Conservation (phyloP, 2,888 invertebrate species). For the Herminia tarsipennalis region DNA sequence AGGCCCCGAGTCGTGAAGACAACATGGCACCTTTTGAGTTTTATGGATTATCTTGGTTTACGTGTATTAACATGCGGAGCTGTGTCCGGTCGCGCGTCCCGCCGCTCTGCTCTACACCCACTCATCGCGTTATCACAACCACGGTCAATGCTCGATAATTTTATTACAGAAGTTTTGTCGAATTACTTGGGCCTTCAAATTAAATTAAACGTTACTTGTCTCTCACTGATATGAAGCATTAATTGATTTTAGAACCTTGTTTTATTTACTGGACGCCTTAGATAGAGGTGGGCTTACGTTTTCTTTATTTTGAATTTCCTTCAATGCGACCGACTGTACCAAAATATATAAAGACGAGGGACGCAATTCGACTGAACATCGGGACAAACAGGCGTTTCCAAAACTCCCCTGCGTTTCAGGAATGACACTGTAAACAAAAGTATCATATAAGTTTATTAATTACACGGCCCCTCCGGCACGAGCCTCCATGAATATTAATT, state of each 20-base stretch:
- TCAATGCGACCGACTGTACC: conserved; percentile 17
- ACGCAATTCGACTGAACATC: conserved; percentile 39
- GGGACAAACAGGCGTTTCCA: conserved; percentile 53
- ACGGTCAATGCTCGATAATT: conserved; percentile 83
- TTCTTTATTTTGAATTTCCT: conserved; percentile 20
- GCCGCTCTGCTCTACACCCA: conserved; percentile 56
- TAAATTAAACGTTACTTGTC: conserved; percentile 82
- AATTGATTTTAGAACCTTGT: conserved; percentile 48
- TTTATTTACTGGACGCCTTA: conserved; percentile 24
- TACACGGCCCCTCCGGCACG: conserved; percentile 82
- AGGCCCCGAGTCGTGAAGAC: conserved; percentile 67
- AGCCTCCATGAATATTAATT: conserved; percentile 85
- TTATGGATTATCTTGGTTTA: conserved; percentile 81
- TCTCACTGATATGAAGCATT: conserved; percentile 67
- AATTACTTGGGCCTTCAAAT: conserved; percentile 80
- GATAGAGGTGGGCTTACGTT: conserved; percentile 32
- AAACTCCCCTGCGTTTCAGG: conserved; percentile 68
- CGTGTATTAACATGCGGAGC: conserved; percentile 77
- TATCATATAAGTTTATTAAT: conserved; percentile 86
- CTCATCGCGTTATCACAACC: conserved; percentile 65
- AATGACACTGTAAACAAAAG: conserved; percentile 85
- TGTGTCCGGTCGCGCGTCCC: conserved; percentile 74
- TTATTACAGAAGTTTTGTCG: conserved; percentile 84
- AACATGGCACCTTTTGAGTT: conserved; percentile 82
- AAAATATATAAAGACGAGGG: conserved; percentile 34